Evolutionary conservation across 37 sponge, comb jelly and placozoan genomes (phyloP).

Genomic region (Chondrosia reniformis): DNA sequence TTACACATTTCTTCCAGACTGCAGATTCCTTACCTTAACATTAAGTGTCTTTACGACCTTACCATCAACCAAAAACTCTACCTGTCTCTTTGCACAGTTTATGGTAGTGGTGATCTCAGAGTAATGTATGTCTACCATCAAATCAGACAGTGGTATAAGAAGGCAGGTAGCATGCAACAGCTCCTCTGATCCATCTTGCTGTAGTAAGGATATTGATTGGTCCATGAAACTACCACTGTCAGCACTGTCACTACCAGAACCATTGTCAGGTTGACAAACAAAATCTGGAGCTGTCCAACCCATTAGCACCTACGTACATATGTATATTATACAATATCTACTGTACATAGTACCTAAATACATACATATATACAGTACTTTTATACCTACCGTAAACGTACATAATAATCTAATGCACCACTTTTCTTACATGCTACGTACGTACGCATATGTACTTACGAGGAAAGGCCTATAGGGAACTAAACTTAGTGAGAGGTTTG

Average conservation of each 20-base stretch:
- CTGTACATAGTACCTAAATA: background rate
- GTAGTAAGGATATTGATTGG: constrained; percentile 15
- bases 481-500: too few species aligned
- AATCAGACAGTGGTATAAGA: constrained; percentile 36
- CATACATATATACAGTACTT: background rate
- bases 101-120: background rate
- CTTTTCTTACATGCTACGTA: too few species aligned
- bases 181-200: background rate
- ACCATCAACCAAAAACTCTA: constrained; percentile 3
- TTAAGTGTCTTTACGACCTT: background rate
- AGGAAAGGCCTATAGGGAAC: too few species aligned
- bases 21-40: constrained; percentile 7
- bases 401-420: too few species aligned
- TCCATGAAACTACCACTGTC: constrained; percentile 1
- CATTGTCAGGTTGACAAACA: constrained; percentile 2
- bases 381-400: too few species aligned
- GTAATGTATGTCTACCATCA: background rate
- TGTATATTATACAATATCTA: background rate
- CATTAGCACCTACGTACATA: constrained; percentile 27
- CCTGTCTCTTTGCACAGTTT: background rate
- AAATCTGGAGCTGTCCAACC: constrained; percentile 72
- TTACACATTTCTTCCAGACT: too few species aligned
- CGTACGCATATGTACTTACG: too few species aligned
- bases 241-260: background rate
- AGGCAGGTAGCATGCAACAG: constrained; percentile 23